Percentiles rank a stretch among this genome's conserved stretches.
Evolutionary conservation across 2,888 invertebrate genomes (phyloP).

Genomic region (Sclerodermus sp.): DNA sequence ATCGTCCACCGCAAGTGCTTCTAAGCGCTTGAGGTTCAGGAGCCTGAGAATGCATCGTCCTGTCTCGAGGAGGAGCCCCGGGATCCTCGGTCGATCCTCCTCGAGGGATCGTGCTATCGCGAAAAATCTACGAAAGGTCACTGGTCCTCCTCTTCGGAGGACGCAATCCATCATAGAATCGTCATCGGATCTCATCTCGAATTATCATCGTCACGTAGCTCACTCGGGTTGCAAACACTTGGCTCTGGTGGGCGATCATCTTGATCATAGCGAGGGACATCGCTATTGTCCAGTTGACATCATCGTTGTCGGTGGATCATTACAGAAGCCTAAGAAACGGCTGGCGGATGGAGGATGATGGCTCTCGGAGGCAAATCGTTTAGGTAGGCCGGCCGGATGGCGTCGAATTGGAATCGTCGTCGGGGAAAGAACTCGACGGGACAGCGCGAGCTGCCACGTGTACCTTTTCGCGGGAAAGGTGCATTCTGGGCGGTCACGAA

Average conservation of each 20-base stretch:
- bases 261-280: background rate
- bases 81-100: background rate
- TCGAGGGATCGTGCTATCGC: background rate
- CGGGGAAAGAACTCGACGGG: no score
- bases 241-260: background rate
- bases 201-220: no score
- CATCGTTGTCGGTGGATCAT: background rate
- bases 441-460: no score
- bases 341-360: no score
- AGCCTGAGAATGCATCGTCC: constrained; percentile 1
- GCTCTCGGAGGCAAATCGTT: no score
- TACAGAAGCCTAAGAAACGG: no score
- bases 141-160: background rate
- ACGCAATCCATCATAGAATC: background rate
- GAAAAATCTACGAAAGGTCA: background rate
- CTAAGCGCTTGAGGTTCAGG: constrained; percentile 62
- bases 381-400: no score
- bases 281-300: no score
- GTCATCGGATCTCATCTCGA: background rate
- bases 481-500: no score
- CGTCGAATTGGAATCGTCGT: no score
- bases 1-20: constrained; percentile 97
- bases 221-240: no score
- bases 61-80: constrained; percentile 5
- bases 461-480: no score